These are phyloP conservation scores for Gorsachius magnificus DNA, from an alignment of 2,797 vertebrate species.

Conservation along the genomic window DNA sequence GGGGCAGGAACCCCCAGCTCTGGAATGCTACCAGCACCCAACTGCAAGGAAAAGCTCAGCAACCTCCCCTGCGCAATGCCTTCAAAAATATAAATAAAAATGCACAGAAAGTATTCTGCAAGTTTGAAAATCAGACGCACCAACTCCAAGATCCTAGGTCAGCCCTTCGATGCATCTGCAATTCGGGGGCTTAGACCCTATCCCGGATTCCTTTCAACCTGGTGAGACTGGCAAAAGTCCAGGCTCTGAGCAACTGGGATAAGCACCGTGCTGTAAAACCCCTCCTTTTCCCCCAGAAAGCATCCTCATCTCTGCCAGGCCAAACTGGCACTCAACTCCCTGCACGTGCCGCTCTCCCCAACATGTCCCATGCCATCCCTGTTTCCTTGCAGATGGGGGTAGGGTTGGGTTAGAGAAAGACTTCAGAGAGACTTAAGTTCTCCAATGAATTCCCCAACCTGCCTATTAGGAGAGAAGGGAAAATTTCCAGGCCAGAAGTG, in stretches of 20 bases:
- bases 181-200: not conserved
- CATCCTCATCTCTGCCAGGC: not conserved
- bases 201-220: fast-evolving
- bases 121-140: not conserved
- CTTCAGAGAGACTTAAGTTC: not conserved
- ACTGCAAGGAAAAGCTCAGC: not conserved
- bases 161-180: not conserved
- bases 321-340: not conserved
- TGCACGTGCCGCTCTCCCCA: not conserved
- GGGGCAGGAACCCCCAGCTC: not conserved
- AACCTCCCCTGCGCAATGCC: not conserved
- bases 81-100: not conserved
- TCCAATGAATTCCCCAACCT: not conserved
- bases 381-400: not conserved
- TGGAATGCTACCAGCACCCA: not conserved
- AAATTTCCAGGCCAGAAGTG: not conserved
- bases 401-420: not conserved
- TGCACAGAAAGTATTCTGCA: not conserved
- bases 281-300: not conserved
- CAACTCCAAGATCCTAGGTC: not conserved
- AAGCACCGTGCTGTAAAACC: not conserved
- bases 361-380: fast-evolving
- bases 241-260: not conserved
- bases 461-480: not conserved
- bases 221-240: not conserved